phyloP scores from a whole-genome alignment of 2,888 invertebrate genomes.

The Xestia c-nigrum region DNA sequence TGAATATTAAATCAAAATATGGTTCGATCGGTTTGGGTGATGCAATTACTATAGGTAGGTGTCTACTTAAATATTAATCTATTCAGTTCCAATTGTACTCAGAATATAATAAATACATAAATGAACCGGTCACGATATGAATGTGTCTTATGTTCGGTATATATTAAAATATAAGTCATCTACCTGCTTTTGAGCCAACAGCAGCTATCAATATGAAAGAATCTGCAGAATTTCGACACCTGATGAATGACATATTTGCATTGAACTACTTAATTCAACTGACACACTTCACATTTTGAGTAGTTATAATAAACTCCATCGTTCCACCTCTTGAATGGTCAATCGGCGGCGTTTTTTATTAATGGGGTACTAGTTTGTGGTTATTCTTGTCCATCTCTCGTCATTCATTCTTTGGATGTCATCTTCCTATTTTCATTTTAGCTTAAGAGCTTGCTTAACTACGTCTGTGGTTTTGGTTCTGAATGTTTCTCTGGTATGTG shows the following conservation, averaged over 20 bases:
- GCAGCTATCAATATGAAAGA: background rate
- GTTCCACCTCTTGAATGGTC: too few relatives aligned
- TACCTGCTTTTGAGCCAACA: background rate
- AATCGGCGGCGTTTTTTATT: too few relatives aligned
- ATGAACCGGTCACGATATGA: background rate
- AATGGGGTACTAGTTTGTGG: too few relatives aligned
- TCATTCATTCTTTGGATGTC: too few relatives aligned
- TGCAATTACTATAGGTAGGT: background rate
- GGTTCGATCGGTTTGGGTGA: background rate
- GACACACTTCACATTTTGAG: background rate
- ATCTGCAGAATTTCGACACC: background rate
- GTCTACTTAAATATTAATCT: background rate
- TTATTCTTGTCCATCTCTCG: too few relatives aligned
- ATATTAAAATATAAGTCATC: background rate
- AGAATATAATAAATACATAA: background rate
- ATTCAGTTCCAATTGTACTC: slow-evolving; percentile 3
- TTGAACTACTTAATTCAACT: background rate
- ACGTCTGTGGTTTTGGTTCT: too few relatives aligned
- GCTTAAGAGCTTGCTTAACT: too few relatives aligned
- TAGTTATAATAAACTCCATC: background rate
- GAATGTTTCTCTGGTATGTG: too few relatives aligned
- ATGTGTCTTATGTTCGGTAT: background rate
- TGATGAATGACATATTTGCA: background rate
- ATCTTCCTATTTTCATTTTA: too few relatives aligned
- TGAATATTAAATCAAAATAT: slow-evolving; percentile 25